Evolutionary conservation across 2,797 vertebrate genomes (phyloP), one percentile per base, ranked within the genome.

Genomic region (Acestrorhynchus altus): DNA sequence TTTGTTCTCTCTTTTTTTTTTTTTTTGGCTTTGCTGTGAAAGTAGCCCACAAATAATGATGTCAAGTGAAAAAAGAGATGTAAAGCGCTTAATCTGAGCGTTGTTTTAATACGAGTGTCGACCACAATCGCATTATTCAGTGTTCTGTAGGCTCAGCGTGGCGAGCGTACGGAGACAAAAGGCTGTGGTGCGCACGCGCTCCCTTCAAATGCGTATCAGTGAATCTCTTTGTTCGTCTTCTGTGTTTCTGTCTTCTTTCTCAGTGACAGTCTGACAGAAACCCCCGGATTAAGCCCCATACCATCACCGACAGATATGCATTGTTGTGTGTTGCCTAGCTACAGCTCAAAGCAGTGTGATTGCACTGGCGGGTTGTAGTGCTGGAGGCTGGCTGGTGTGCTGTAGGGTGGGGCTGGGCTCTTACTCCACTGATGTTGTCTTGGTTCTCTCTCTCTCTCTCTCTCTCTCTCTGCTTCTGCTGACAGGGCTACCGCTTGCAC

Each of bases 301-400:
- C 74, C 56, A 18, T 67, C 69, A 71, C 57, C 56, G 78, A 78
- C 68, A 67, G 65, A 74, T 10, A 26, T 24, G 52, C 72, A 64
- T 79, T 74, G 82, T 78, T 57, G n/a, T 20, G 44, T 60, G 83
- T 82, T 83, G 78, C 82, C 75, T 81, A 75, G 82, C 60, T 69
- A 81, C 81, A n/a, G 75, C 77, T 74, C 16, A 40, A 44, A 60
- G 69, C 66, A 11, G 11, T 54, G 67, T 59, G 49, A 80, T 28
- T 6, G 24, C 46, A 11, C 13, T 22, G 65, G 54, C 2, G 46
- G 54, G 47, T 35, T 13, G 59, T 44, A 57, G 76, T 52, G 26
- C 26, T 63, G 57, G 35, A 26, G 49, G 68, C 66, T 49, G 54
- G 72, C 66, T 49, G 54, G 72, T 42, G 60, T 35, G 64, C 49